Conservation (phyloP, 1,140 invertebrate genomes). For the Scaptodrosophila lebanonensis region DNA sequence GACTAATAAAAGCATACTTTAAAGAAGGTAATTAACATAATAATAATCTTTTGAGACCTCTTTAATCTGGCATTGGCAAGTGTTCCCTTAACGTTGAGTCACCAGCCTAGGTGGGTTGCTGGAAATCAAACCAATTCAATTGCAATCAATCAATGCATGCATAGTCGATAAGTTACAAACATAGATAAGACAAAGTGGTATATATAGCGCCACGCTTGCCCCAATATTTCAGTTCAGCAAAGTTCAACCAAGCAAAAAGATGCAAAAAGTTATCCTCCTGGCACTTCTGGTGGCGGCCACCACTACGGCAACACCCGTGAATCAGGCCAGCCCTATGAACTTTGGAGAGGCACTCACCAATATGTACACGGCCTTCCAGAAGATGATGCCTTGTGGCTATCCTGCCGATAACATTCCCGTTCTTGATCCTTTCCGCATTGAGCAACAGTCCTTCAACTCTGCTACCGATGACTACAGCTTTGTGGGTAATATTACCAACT, state of each 20-base stretch:
- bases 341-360: constrained; percentile 30
- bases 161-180: neutral
- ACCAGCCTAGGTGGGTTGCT: too few relatives aligned
- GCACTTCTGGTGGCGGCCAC: constrained; percentile 25
- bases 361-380: constrained; percentile 41
- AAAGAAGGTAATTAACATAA: too few relatives aligned
- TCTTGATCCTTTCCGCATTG: constrained; percentile 29
- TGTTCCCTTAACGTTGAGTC: too few relatives aligned
- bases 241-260: constrained; percentile 32
- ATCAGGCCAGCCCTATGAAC: constrained; percentile 15
- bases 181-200: constrained; percentile 2
- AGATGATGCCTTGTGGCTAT: constrained; percentile 54
- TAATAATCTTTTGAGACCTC: too few relatives aligned
- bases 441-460: constrained; percentile 22
- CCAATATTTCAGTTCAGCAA: constrained; percentile 4
- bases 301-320: constrained; percentile 22
- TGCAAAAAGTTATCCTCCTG: constrained; percentile 28
- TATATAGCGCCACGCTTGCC: constrained; percentile 14
- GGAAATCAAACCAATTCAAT: constrained; percentile 15
- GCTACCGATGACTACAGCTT: constrained; percentile 15
- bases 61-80: too few relatives aligned
- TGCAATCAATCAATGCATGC: constrained; percentile 32
- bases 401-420: constrained; percentile 30
- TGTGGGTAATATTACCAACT: constrained; percentile 45
- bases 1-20: too few relatives aligned